Conservation (phyloP, 2,797 vertebrate genomes). For the Sebastes paucispinis region DNA sequence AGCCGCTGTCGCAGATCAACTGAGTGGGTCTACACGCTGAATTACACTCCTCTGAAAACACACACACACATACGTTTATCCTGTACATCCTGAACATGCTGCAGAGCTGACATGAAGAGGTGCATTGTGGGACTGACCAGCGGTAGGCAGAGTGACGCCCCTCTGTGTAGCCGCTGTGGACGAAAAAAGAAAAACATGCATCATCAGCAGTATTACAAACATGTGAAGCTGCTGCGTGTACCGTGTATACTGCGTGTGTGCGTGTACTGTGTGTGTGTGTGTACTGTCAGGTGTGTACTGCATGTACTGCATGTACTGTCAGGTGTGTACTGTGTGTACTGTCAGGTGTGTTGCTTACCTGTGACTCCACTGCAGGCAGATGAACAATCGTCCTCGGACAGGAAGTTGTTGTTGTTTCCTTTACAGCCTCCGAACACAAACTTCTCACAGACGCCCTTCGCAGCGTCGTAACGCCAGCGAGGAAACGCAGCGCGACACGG, state of each 20-base stretch:
- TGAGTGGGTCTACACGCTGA: conserved; percentile 72
- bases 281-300: not conserved
- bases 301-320: not conserved
- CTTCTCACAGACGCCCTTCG: conserved; percentile 69
- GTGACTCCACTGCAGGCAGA: conserved; percentile 80
- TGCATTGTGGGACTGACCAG: conserved; percentile 55
- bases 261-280: too few relatives aligned
- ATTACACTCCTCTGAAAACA: conserved; percentile 72
- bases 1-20: conserved; percentile 84
- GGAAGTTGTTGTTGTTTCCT: conserved; percentile 91
- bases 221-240: not conserved
- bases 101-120: not conserved
- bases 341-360: conserved; percentile 52
- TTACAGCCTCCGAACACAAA: conserved; percentile 83
- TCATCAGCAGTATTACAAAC: not conserved
- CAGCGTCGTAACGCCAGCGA: conserved; percentile 87
- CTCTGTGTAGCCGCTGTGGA: conserved; percentile 33
- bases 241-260: not conserved
- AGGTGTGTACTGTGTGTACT: not conserved
- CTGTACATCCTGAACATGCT: not conserved
- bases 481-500: conserved; percentile 89
- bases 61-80: not conserved
- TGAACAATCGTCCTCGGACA: conserved; percentile 83
- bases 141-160: rapidly evolving
- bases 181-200: not conserved